Percentiles rank a stretch among this genome's conserved stretches.
These are phyloP conservation scores for Microctenopoma steveboyesi DNA, from an alignment of 2,797 vertebrate species.

Conservation along the genomic window DNA sequence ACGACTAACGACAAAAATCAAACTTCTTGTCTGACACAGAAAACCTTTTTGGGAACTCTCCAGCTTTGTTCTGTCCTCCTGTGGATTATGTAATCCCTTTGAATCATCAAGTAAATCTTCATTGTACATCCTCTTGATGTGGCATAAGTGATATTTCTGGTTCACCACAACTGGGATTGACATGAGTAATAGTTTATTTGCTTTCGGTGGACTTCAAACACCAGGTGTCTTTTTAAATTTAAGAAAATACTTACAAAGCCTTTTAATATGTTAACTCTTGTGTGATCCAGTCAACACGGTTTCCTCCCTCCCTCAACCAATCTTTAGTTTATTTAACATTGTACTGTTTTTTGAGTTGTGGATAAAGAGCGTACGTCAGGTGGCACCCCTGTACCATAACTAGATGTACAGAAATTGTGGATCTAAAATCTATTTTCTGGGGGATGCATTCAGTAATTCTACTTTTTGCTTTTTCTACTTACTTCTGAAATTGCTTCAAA, in stretches of 20 bases:
- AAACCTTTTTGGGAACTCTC: conserved; percentile 8
- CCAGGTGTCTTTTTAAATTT: background rate
- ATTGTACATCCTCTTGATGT: conserved; percentile 35
- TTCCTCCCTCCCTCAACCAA: background rate
- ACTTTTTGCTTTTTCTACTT: background rate
- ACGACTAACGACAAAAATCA: conserved; percentile 23
- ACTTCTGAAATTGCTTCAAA: conserved; percentile 12
- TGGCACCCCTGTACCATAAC: background rate
- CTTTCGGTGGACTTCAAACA: conserved; percentile 19
- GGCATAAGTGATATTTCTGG: conserved; percentile 36
- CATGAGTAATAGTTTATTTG: conserved; percentile 11
- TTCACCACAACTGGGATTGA: background rate
- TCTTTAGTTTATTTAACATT: background rate
- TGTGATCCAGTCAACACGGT: conserved; percentile 5
- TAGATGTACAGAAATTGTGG: conserved; percentile 8
- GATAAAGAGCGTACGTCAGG: background rate
- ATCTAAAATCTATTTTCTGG: background rate
- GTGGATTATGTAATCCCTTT: conserved; percentile 29
- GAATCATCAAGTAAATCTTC: conserved; percentile 36
- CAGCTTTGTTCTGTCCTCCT: conserved; percentile 13
- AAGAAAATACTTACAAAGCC: conserved; percentile 8
- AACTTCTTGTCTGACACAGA: conserved; percentile 1
- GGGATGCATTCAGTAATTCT: background rate
- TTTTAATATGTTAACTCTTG: conserved; percentile 3
- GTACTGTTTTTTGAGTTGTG: background rate